Evolutionary conservation across 1,140 invertebrate genomes (phyloP).

Genomic region (Mactra quadrangularis): DNA sequence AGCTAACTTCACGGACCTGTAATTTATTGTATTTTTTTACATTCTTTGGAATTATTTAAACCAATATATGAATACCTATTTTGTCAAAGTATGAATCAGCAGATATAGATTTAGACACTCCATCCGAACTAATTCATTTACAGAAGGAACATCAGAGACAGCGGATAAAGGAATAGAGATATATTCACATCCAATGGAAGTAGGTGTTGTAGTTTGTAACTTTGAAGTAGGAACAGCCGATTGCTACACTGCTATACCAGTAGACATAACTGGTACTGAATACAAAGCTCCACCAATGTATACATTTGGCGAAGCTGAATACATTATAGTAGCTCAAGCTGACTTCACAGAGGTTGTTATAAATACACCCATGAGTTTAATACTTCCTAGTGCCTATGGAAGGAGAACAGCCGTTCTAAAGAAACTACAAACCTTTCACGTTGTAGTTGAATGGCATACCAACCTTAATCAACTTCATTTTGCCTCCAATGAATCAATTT

Average conservation of each 20-base stretch:
- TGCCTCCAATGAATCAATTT: neutral
- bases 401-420: neutral
- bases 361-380: neutral
- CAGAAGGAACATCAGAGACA: slow-evolving; percentile 7
- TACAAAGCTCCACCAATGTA: slow-evolving; percentile 25
- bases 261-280: slow-evolving; percentile 10
- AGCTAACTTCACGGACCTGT: too few relatives aligned
- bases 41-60: too few relatives aligned
- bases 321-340: slow-evolving; percentile 20
- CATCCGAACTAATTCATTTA: neutral
- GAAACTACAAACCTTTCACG: neutral
- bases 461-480: slow-evolving; percentile 20
- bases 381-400: neutral
- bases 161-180: slow-evolving; percentile 8
- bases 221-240: neutral
- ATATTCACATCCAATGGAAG: neutral
- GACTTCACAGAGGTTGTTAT: slow-evolving; percentile 19
- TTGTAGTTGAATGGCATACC: neutral
- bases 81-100: too few relatives aligned
- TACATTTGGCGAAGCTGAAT: neutral
- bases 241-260: slow-evolving; percentile 38
- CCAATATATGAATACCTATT: too few relatives aligned
- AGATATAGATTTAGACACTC: too few relatives aligned
- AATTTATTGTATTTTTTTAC: too few relatives aligned
- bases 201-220: slow-evolving; percentile 28